These are phyloP conservation scores for Cyclura pinguis DNA, from an alignment of 2,797 vertebrate genomes.

Conservation along the genomic window DNA sequence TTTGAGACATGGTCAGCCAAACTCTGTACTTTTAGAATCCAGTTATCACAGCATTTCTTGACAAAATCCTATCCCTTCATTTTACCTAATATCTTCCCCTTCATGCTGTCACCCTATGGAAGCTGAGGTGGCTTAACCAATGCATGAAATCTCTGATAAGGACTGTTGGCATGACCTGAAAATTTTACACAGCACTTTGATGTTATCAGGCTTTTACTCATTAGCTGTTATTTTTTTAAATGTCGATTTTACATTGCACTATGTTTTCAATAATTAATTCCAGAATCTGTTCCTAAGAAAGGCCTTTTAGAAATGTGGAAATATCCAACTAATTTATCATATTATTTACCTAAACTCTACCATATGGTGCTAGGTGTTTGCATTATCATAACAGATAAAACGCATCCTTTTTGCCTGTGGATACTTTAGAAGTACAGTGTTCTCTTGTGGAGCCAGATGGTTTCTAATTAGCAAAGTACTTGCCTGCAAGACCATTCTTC, in stretches of 20 bases:
- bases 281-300: constrained; percentile 18
- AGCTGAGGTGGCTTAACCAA: neutral
- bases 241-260: neutral
- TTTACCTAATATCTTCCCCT: neutral
- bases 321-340: constrained; percentile 1
- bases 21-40: neutral
- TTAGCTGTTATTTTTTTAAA: neutral
- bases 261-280: constrained; percentile 23
- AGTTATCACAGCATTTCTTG: neutral
- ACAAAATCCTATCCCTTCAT: too few relatives aligned
- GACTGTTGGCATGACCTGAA: neutral
- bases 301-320: neutral
- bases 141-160: neutral
- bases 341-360: constrained; percentile 29
- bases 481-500: constrained; percentile 54
- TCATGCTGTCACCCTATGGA: neutral
- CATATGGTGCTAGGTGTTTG: constrained; percentile 39
- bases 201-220: constrained; percentile 5
- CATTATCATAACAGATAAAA: constrained; percentile 53
- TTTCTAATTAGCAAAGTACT: constrained; percentile 62
- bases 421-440: constrained; percentile 37
- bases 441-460: constrained; percentile 63
- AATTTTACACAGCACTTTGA: neutral
- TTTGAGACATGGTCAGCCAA: neutral
- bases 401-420: constrained; percentile 43